A percentile compares a stretch with the other conserved stretches of the same genome.
phyloP scores from a whole-genome alignment of 2,888 invertebrate species.

The Conops quadrifasciatus region DNA sequence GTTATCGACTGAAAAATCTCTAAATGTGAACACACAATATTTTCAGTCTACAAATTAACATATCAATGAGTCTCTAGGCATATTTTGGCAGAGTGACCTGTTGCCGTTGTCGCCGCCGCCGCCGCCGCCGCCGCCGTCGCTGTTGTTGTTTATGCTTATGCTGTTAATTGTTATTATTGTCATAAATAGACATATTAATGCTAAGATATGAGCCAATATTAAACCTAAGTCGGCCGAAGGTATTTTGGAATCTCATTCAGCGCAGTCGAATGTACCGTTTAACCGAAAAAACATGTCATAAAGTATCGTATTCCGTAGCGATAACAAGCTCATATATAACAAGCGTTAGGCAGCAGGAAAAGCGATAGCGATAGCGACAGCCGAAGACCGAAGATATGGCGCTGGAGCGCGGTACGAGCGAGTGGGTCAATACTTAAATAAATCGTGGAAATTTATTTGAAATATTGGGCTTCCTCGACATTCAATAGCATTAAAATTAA shows the following conservation, averaged over 20 bases:
- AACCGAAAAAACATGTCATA: not conserved
- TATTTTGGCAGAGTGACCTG: conserved; percentile 34
- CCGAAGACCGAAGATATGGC: not conserved
- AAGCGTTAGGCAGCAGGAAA: not conserved
- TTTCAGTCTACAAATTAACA: conserved; percentile 4
- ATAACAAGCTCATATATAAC: no score
- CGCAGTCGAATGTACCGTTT: conserved; percentile 1
- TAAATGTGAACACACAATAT: not conserved
- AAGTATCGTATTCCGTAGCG: conserved; percentile 1
- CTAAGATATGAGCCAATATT: conserved; percentile 7
- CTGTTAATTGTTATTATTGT: not conserved
- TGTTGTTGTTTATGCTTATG: no score
- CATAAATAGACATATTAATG: conserved; percentile 20
- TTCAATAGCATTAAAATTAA: conserved; percentile 6
- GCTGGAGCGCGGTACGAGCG: not conserved
- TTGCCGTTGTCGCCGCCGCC: conserved; percentile 33
- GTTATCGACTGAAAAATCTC: not conserved
- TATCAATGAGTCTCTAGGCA: not conserved
- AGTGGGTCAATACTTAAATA: not conserved
- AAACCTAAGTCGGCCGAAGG: not conserved
- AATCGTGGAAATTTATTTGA: not conserved
- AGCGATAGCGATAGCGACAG: not conserved
- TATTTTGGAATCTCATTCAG: not conserved
- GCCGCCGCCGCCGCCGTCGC: conserved; percentile 33
- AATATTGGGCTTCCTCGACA: not conserved